Evolutionary conservation across 2,888 invertebrate genomes (phyloP), one percentile per base, ranked within the genome.

Genomic region (Camptogramma bilineatum): DNA sequence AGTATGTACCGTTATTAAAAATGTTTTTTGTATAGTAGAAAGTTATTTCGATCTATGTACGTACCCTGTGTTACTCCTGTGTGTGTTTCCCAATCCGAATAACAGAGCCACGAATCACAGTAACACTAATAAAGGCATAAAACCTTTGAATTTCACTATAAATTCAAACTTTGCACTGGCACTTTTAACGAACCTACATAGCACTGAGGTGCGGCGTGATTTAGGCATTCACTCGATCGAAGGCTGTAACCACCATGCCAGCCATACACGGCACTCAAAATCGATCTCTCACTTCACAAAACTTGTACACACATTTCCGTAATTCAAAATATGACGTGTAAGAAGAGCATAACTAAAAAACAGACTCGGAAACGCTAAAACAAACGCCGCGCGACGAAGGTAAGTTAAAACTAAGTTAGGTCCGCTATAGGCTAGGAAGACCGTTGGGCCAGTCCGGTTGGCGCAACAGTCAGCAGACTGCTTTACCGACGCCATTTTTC

Each of bases 371-470:
- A 84, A 83, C 78, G 79, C 78, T 83, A 80, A 82, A 84, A 88
- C 91, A 86, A 81, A 83, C 91, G 82, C 82, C 79, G 77, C 78
- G 84, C 74, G 74, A 79, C 90, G 87, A 79, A 78, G 91, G 86
- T 87, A 90, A 90, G 84, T 88, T 87, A 82, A 85, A 91, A 93
- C 93, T 93, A 93, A 92, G 90, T 87, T 87, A 83, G 83, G 83
- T 83, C 84, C 85, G 87, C 87, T 88, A 86, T 78, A 85, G 81
- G 83, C 82, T 83, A 86, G 85, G 87, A 90, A 90, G 91, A 93
- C 93, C 93, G 93, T 93, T 93, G 93, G 90, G 91, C 91, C 89
- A 90, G 86, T 88, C 89, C 84, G 80, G 88, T 91, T 90, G 91
- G 83, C 87, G 87, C 81, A 87, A 80, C 90, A 87, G 90, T 66